Percentiles rank a stretch among this genome's conserved stretches.
Evolutionary conservation across 2,797 vertebrate species (phyloP).

Genomic region (Rhinogobio ventralis): DNA sequence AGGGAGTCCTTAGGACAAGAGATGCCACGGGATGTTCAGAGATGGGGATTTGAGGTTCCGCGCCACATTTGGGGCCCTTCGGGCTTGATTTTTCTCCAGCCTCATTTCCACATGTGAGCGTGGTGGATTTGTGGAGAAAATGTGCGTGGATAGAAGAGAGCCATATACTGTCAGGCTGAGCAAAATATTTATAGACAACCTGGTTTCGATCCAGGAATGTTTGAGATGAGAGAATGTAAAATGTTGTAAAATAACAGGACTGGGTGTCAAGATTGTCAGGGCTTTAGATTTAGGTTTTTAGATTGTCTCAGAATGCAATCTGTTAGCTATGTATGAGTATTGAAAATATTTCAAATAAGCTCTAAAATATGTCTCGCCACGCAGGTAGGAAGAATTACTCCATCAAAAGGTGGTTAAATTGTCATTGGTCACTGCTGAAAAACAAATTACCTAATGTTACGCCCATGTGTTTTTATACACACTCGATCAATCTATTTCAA

Average conservation of each 20-base stretch:
- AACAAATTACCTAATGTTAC: conserved; percentile 33
- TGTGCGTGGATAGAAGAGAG: conserved; percentile 41
- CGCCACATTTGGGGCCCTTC: conserved; percentile 9
- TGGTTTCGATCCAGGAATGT: conserved; percentile 32
- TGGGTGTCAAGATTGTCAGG: conserved; percentile 3
- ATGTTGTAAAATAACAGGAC: neutral
- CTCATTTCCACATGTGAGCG: conserved; percentile 33
- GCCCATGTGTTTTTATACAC: conserved; percentile 42
- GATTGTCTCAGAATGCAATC: conserved; percentile 10
- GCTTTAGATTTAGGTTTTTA: no score
- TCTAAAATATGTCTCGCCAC: neutral
- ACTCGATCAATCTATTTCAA: conserved; percentile 47
- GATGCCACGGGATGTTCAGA: conserved; percentile 35
- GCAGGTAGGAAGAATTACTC: conserved; percentile 24
- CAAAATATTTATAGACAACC: conserved; percentile 51
- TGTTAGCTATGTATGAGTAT: neutral
- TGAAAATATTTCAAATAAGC: conserved; percentile 13
- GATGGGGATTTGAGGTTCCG: conserved; percentile 29
- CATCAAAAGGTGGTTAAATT: conserved; percentile 40
- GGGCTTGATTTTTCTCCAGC: conserved; percentile 31
- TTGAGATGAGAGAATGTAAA: conserved; percentile 44
- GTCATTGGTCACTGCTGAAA: conserved; percentile 42
- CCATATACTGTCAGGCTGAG: conserved; percentile 48
- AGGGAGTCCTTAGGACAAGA: conserved; percentile 33
- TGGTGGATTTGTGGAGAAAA: conserved; percentile 43